phyloP scores from a whole-genome alignment of 23 tunicate species.

The Oikopleura albicans region DNA sequence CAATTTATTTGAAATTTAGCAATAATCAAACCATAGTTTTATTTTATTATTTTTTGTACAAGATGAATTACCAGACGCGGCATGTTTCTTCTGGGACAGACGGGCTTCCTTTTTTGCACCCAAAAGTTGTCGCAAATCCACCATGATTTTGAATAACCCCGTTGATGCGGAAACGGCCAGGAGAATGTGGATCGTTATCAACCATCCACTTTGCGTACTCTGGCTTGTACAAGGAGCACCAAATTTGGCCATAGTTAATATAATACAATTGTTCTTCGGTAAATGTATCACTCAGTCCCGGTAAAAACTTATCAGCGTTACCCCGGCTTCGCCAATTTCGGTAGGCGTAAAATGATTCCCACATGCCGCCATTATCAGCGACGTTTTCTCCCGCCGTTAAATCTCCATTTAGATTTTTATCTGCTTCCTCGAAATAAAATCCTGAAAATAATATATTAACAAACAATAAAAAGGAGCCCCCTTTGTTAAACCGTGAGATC shows the following conservation, averaged over 20 bases:
- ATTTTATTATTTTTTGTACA: too few species aligned
- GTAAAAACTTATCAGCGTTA: not conserved
- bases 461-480: too few species aligned
- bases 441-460: too few species aligned
- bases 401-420: conserved; percentile 14
- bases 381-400: conserved; percentile 10
- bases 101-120: conserved; percentile 26
- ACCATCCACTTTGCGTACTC: not conserved
- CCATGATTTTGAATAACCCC: not conserved
- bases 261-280: conserved; percentile 34
- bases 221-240: conserved; percentile 29
- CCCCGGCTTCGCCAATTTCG: not conserved
- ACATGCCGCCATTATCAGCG: conserved; percentile 14
- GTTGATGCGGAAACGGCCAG: not conserved
- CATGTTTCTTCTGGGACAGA: conserved; percentile 30
- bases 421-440: not conserved
- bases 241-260: conserved; percentile 40
- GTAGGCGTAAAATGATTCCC: not conserved
- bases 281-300: not conserved
- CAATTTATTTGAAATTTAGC: too few species aligned
- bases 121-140: conserved; percentile 29
- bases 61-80: conserved; percentile 34
- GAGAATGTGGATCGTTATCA: not conserved
- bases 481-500: too few species aligned
- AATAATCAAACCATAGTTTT: too few species aligned